Evolutionary conservation across 2,113 vertebrate genomes (phyloP).

Genomic region (Gyps fulvus): DNA sequence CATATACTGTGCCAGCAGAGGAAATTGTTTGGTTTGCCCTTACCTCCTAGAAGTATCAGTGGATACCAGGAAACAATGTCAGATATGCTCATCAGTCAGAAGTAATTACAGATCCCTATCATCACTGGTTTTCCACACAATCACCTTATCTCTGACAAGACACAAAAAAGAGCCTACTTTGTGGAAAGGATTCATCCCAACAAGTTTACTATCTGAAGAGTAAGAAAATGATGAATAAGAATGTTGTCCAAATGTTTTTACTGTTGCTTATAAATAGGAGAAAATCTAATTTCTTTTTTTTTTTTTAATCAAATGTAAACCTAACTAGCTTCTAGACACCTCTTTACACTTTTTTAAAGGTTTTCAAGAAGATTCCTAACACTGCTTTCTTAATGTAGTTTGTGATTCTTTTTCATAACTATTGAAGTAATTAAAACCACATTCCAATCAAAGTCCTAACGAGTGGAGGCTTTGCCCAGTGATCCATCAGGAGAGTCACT

Average conservation of each 20-base stretch:
- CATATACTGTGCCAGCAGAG: neutral
- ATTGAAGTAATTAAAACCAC: neutral
- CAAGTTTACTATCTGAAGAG: neutral
- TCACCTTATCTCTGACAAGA: conserved; percentile 38
- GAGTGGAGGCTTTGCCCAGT: neutral
- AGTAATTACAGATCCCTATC: conserved; percentile 47
- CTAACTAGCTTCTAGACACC: neutral
- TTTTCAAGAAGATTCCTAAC: neutral
- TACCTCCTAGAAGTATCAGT: neutral
- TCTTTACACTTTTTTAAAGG: neutral
- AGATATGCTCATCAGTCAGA: conserved; percentile 39
- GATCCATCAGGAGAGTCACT: neutral
- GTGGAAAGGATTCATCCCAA: neutral
- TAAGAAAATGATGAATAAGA: neutral
- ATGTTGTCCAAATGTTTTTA: neutral
- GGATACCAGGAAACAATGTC: conserved; percentile 17
- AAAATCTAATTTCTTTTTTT: accelerated
- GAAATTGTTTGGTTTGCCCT: neutral
- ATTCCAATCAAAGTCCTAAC: neutral
- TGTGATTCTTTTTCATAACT: neutral
- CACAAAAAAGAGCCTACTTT: neutral
- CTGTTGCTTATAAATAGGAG: neutral
- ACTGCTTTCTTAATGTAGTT: neutral
- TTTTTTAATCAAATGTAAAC: neutral
- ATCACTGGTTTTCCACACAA: conserved; percentile 32